A percentile compares a stretch with the other conserved stretches of the same genome.
Conservation (phyloP, 1,140 invertebrate genomes). For the Nylanderia fulva region DNA sequence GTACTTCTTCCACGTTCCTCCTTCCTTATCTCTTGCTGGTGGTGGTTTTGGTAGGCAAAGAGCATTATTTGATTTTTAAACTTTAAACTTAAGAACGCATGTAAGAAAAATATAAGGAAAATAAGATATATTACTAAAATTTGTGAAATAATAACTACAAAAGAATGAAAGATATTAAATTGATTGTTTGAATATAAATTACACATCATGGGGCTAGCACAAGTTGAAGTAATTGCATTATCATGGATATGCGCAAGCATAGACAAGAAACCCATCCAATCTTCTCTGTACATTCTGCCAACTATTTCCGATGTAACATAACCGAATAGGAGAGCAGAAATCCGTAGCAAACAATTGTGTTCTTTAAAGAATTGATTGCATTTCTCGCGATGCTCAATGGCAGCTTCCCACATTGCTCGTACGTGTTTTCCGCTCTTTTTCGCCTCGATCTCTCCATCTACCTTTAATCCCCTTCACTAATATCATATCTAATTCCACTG, state of each 20-base stretch:
- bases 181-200: not conserved
- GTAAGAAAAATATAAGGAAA: not conserved
- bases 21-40: not conserved
- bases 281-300: not conserved
- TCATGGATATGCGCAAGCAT: not conserved
- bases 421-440: slow-evolving; percentile 42
- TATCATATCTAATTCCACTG: slow-evolving; percentile 3
- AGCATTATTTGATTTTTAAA: not conserved
- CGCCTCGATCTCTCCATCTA: slow-evolving; percentile 2
- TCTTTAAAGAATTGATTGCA: slow-evolving; percentile 43
- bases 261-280: slow-evolving; percentile 28
- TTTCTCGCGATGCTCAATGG: slow-evolving; percentile 34
- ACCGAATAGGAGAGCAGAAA: slow-evolving; percentile 35
- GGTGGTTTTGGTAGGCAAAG: not conserved
- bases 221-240: slow-evolving; percentile 16
- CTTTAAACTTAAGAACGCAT: not conserved
- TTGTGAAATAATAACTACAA: not conserved
- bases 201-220: not conserved
- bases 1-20: slow-evolving; percentile 32
- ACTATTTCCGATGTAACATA: slow-evolving; percentile 34
- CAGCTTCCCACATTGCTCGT: slow-evolving; percentile 29
- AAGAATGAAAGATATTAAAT: not conserved
- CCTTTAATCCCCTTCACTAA: slow-evolving; percentile 12
- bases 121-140: not conserved
- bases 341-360: slow-evolving; percentile 44